Conservation (phyloP, 2,888 invertebrate genomes). For the Pyrrhopygopsis socrates region DNA sequence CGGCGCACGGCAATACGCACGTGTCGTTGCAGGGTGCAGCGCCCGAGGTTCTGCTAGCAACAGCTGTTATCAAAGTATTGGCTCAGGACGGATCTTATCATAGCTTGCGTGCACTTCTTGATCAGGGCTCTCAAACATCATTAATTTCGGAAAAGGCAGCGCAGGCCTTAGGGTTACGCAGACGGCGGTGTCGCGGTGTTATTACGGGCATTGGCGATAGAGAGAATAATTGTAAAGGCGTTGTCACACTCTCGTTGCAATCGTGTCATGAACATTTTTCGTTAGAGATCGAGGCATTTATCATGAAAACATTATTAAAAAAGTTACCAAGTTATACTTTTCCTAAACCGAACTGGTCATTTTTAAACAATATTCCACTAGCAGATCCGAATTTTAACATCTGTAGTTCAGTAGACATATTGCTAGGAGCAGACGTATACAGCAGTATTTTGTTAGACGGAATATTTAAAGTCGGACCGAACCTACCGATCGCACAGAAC, state of each 20-base stretch:
- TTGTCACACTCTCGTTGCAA: neutral
- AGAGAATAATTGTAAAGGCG: neutral
- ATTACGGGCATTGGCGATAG: neutral
- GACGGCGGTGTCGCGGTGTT: neutral
- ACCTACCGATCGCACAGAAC: slow-evolving; percentile 14
- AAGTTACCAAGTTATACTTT: neutral
- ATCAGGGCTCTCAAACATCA: neutral
- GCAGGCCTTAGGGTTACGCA: neutral
- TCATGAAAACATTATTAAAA: slow-evolving; percentile 6
- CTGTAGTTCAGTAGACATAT: neutral
- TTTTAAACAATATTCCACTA: neutral
- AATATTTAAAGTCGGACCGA: slow-evolving; percentile 11
- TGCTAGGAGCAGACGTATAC: neutral
- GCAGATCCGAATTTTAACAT: neutral
- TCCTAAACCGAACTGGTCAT: neutral
- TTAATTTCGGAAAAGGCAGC: neutral
- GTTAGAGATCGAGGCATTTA: neutral
- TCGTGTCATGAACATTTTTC: neutral
- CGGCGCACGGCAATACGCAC: neutral
- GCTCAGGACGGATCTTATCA: neutral
- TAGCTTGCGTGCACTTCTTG: neutral
- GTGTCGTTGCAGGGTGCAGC: neutral
- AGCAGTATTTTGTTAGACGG: slow-evolving; percentile 22
- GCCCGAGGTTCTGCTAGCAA: neutral
- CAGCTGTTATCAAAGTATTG: neutral